phyloP scores from a whole-genome alignment of 2,888 invertebrate species.

The Diplolepis rosae region DNA sequence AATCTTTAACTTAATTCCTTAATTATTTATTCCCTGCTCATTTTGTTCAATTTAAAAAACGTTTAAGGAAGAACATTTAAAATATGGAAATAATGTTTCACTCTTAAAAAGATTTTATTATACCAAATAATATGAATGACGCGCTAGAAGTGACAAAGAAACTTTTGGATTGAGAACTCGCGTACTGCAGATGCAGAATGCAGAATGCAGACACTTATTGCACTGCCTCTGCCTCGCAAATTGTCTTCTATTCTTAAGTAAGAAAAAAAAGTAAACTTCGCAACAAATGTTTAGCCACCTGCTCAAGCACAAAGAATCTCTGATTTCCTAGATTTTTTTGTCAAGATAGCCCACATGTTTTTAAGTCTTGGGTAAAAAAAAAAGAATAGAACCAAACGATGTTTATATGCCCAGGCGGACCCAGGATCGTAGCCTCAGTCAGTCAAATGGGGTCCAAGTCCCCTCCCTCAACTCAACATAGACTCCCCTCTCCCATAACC shows the following conservation, averaged over 20 bases:
- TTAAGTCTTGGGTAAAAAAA: not conserved
- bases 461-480: not conserved
- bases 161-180: not conserved
- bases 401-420: conserved; percentile 2
- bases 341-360: not conserved
- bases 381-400: conserved; percentile 4
- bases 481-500: not conserved
- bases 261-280: not conserved
- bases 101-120: not conserved
- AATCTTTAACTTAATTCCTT: not conserved
- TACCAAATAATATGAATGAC: too few relatives aligned
- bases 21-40: not conserved
- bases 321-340: not conserved
- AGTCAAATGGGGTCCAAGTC: conserved; percentile 3
- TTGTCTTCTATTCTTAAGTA: not conserved
- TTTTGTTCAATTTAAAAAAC: not conserved
- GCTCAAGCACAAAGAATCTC: not conserved
- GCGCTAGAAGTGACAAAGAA: conserved; percentile 22
- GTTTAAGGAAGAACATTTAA: not conserved
- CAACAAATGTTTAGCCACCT: not conserved
- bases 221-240: not conserved
- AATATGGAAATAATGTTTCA: not conserved
- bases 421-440: conserved; percentile 14
- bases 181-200: not conserved
- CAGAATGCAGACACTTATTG: too few relatives aligned